These are phyloP conservation scores for Melospiza georgiana DNA, from an alignment of 2,113 vertebrate genomes.

Conservation along the genomic window DNA sequence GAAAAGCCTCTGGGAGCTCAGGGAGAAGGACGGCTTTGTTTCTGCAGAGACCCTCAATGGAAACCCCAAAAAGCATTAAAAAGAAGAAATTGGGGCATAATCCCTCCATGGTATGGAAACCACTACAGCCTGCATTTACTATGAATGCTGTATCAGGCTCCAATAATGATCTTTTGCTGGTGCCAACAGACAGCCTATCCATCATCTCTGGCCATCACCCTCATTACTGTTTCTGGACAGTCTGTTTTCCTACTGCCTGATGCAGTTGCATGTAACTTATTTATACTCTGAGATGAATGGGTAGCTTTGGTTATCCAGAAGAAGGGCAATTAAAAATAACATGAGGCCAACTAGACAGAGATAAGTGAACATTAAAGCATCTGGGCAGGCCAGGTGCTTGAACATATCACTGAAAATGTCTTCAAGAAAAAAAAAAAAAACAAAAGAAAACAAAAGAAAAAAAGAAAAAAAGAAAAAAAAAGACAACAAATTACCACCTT, in stretches of 20 bases:
- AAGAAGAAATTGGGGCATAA: not conserved
- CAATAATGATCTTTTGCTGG: not conserved
- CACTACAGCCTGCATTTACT: not conserved
- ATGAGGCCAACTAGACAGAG: not conserved
- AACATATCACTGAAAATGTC: not conserved
- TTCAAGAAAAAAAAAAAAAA: not conserved
- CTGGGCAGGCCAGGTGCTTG: not conserved
- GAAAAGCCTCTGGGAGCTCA: not conserved
- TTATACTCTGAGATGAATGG: not conserved
- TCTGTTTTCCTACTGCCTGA: not conserved
- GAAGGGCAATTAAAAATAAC: conserved; percentile 1
- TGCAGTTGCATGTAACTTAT: not conserved
- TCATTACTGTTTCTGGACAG: not conserved
- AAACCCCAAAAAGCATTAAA: not conserved
- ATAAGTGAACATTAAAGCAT: not conserved
- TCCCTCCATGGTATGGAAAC: not conserved
- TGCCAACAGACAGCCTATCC: not conserved
- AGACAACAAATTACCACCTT: conserved; percentile 3
- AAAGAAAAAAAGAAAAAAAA: too few species aligned
- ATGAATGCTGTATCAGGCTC: not conserved
- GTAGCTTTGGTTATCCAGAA: not conserved
- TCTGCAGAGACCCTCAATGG: not conserved
- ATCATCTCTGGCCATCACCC: not conserved
- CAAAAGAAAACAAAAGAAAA: too few species aligned
- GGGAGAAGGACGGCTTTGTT: not conserved